Evolutionary conservation across 2,888 invertebrate species (phyloP), one percentile per base, ranked within the genome.

Genomic region (Xylocampa areola): DNA sequence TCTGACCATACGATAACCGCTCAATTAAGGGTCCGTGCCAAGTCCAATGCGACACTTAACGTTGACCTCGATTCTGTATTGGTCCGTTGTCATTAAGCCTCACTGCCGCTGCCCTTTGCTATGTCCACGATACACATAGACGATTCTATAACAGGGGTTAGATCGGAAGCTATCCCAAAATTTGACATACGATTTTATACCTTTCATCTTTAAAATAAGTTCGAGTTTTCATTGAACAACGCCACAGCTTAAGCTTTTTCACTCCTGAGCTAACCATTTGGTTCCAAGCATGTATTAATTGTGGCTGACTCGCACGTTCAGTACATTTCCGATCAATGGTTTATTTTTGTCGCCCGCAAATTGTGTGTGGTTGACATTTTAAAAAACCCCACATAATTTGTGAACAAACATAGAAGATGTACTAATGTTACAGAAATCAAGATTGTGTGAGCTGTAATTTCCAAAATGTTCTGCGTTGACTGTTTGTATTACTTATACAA

Each of bases 61-160:
- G 88, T 71, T 86, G 91, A 90, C 91, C 91, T 87, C 90, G 85
- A 88, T 89, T 86, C 86, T 84, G 86, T 84, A 88, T 88, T 87
- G 86, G 88, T 81, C 83, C 82, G 81, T 86, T 86, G 89, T 90
- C 90, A 90, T 92, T 91, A 90, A 88, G 86, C 84, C 82, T 82
- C 79, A 84, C 82, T 84, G 78, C 60, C 59, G 44, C 77, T 84
- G 84, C 82, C 84, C 86, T 83, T 80, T 80, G 79, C 85, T 83
- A 80, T 79, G 73, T 73, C 77, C 74, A 84, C 84, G 79, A 81
- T 84, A 67, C 59, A 62, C 40, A 65, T 68, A 63, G 64, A 82
- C 79, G 75, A 81, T 85, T 82, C 85, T 81, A 87, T 84, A 88
- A 82, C 85, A 86, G 87, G 87, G 88, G 88, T 86, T 85, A 84